These are phyloP conservation scores for Heliconius himera DNA, from an alignment of 1,140 invertebrate species.

Conservation along the genomic window DNA sequence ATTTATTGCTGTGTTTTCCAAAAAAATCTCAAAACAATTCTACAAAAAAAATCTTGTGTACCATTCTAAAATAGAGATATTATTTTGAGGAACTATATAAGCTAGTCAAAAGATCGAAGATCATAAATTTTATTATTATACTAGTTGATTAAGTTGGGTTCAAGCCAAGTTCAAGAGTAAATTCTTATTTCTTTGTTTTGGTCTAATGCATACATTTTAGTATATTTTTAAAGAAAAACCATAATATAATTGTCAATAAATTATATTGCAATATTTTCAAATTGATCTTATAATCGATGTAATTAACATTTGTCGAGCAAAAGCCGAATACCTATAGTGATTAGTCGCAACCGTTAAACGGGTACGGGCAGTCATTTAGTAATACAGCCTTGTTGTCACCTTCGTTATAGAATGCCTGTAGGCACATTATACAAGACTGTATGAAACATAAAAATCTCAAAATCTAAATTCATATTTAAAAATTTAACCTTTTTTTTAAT, in stretches of 20 bases:
- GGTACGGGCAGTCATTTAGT: slow-evolving; percentile 17
- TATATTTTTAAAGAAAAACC: no score
- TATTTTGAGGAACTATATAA: no score
- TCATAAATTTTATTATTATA: not conserved
- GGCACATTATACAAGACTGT: not conserved
- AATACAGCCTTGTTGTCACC: slow-evolving; percentile 23
- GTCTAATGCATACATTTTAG: not conserved
- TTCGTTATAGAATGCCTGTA: slow-evolving; percentile 5
- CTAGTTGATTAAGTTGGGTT: not conserved
- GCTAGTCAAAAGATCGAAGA: no score
- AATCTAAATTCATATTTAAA: not conserved
- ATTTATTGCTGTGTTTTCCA: no score
- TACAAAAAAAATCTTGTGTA: no score
- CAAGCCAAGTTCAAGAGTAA: no score
- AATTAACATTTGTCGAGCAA: not conserved
- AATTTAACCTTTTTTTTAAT: not conserved
- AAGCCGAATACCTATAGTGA: slow-evolving; percentile 7
- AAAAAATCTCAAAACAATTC: no score
- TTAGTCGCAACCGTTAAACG: slow-evolving; percentile 15
- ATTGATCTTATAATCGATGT: not conserved
- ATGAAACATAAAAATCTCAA: not conserved
- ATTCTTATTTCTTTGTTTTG: not conserved
- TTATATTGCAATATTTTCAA: not conserved
- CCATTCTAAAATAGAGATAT: no score
- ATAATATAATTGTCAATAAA: not conserved